Evolutionary conservation across 2,888 invertebrate species (phyloP), one percentile per base, ranked within the genome.

Genomic region (Rhyacophila evoluta): DNA sequence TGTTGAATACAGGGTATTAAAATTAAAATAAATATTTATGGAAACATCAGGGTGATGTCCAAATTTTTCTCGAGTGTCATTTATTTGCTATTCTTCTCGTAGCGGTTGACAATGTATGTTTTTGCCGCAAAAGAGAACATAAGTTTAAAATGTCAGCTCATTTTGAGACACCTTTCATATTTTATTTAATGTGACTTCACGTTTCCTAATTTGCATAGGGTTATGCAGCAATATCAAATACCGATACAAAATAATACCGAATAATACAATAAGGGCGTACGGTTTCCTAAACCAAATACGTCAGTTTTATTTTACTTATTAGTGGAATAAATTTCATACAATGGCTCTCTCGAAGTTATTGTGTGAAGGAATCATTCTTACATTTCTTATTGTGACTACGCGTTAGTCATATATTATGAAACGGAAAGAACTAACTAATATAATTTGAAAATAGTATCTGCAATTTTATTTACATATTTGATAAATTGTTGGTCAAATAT

Each of bases 321-420:
- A 55, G 19, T 19, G 10, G 55, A 55, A 55, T 55, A 19, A 55
- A 41, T 77, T 76, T 72, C n/a, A 29, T 55, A 77, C 72, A 77
- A 77, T 77, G 72, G 67, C 15, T 19, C 75, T 27, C 41, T 71
- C 68, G 28, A 68, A 68, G 75, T 69, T 68, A 36, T 75, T 75
- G 67, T 75, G 68, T 29, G 41, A 28, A 27, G n/a, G 37, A 39
- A 15, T 27, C 68, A 29, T 74, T 67, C 11, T 73, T 74, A 33
- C 28, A 55, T 41, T 41, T 74, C 29, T 41, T 27, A 55, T 12
- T 19, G 41, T 41, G 55, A 41, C 74, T 55, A 74, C 37, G 5
- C n/a, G 38, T 38, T 6, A 38, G 5, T 2, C 2, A 38, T 11
- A 38, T 11, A 38, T 38, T 11, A 6, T 38, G n/a, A 10, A 38